Evolutionary conservation across 2,113 vertebrate species (phyloP).

Genomic region (Etheostoma spectabile): DNA sequence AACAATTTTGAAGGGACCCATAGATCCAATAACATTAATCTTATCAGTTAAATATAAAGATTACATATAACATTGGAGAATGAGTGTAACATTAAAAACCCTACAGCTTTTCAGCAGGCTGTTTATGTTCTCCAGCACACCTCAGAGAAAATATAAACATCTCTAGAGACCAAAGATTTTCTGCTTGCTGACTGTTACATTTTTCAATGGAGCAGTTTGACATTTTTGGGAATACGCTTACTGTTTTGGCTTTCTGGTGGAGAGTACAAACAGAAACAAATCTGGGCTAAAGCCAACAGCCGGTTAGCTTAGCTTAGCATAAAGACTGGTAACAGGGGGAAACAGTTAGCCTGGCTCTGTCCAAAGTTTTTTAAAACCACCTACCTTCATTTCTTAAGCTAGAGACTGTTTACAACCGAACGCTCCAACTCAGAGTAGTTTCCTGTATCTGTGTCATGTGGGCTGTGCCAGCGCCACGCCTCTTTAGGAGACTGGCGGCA

Average conservation of each 20-base stretch:
- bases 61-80: background rate
- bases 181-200: background rate
- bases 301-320: background rate
- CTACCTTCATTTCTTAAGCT: no score
- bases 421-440: no score
- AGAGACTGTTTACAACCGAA: no score
- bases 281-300: background rate
- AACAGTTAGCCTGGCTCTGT: background rate
- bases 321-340: background rate
- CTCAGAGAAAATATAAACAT: background rate
- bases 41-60: constrained; percentile 1
- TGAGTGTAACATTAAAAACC: no score
- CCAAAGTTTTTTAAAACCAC: background rate
- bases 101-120: background rate
- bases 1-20: background rate
- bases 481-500: no score
- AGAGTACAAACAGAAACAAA: background rate
- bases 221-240: background rate
- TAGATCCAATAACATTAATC: background rate
- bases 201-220: background rate
- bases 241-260: background rate
- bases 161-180: background rate
- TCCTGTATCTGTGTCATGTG: no score
- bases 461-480: no score
- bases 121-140: background rate